phyloP scores from a whole-genome alignment of 2,797 vertebrate genomes.

The Phoxinus dragarum region DNA sequence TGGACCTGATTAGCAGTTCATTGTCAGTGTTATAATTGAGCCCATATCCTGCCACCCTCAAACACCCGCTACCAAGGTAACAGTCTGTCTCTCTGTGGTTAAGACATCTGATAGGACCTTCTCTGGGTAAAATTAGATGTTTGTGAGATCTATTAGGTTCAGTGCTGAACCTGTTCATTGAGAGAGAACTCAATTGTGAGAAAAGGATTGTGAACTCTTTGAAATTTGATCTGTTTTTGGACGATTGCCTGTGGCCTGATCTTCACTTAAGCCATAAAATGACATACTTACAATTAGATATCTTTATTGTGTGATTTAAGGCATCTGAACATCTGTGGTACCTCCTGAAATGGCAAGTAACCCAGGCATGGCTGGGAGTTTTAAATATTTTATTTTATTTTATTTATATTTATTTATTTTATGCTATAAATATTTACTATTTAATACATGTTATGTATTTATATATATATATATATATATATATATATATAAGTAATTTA shows the following conservation, averaged over 20 bases:
- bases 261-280: background rate
- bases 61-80: constrained; percentile 24
- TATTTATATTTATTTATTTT: background rate
- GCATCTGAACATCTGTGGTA: background rate
- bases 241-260: background rate
- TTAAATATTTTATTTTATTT: background rate
- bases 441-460: background rate
- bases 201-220: background rate
- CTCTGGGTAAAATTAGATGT: constrained; percentile 21
- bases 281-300: background rate
- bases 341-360: background rate
- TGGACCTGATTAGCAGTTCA: constrained; percentile 43
- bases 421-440: background rate
- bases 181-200: background rate
- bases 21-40: constrained; percentile 39
- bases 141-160: constrained; percentile 22
- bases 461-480: too few relatives aligned
- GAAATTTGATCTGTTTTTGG: constrained; percentile 10
- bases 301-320: background rate
- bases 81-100: background rate
- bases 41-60: constrained; percentile 11
- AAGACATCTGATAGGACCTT: constrained; percentile 28
- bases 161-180: constrained; percentile 2
- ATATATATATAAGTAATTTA: too few relatives aligned
- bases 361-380: background rate